Evolutionary conservation across 2,888 invertebrate species (phyloP).

Genomic region (Smittia aterrima): DNA sequence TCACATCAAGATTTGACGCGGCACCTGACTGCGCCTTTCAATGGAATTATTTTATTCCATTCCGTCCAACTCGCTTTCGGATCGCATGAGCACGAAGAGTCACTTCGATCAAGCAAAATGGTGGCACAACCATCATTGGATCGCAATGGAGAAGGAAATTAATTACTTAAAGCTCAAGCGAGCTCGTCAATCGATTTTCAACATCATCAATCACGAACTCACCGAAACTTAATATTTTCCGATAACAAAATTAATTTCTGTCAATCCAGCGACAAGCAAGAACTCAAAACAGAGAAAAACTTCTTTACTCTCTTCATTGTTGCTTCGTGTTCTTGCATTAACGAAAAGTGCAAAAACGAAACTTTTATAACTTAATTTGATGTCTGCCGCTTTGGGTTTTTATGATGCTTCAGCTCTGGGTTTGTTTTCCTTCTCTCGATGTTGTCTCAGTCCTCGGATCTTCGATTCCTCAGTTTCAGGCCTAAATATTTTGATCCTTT

Average conservation of each 20-base stretch:
- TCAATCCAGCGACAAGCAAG: too few species aligned
- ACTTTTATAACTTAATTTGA: conserved; percentile 26
- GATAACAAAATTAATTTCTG: too few species aligned
- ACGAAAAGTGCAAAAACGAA: neutral
- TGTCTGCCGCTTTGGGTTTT: conserved; percentile 13
- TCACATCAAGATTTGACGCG: conserved; percentile 9
- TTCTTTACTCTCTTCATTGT: neutral
- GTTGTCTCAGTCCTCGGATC: neutral
- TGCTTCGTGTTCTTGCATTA: neutral
- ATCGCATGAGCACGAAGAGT: neutral
- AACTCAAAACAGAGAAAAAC: neutral
- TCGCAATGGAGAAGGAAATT: neutral
- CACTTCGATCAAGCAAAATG: neutral
- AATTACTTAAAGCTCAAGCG: neutral
- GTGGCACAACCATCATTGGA: neutral
- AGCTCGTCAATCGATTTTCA: neutral
- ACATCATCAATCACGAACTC: conserved; percentile 12
- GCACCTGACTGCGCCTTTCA: conserved; percentile 17
- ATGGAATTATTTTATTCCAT: neutral
- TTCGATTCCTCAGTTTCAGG: neutral
- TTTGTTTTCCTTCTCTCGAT: neutral
- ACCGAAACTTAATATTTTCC: too few species aligned
- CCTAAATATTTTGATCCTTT: conserved; percentile 1
- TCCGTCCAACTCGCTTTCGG: neutral
- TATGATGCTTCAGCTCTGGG: neutral